phyloP scores from a whole-genome alignment of 2,113 vertebrate genomes.

The Misgurnus anguillicaudatus region DNA sequence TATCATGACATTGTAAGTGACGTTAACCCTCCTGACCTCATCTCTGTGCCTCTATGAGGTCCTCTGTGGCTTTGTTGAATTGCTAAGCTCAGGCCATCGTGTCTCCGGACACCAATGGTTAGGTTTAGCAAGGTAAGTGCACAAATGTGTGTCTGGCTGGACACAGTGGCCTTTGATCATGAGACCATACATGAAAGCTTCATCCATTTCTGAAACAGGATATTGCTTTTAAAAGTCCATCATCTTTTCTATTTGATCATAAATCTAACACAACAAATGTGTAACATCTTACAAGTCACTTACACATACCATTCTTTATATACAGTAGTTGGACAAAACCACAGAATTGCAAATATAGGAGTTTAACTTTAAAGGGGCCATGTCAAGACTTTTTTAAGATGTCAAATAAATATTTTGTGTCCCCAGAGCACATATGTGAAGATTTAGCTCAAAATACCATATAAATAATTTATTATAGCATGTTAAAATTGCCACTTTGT shows the following conservation, averaged over 20 bases:
- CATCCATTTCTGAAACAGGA: neutral
- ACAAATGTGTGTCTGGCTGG: neutral
- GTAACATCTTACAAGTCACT: neutral
- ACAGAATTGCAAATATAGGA: neutral
- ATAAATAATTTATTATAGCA: no score
- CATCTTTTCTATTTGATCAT: neutral
- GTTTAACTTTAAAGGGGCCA: constrained; percentile 1
- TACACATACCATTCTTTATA: neutral
- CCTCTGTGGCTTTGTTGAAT: constrained; percentile 7
- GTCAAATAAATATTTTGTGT: no score
- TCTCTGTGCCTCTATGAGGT: constrained; percentile 2
- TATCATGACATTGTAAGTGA: constrained; percentile 33
- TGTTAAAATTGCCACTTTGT: no score
- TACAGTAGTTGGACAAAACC: neutral
- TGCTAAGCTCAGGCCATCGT: neutral
- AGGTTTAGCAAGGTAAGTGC: constrained; percentile 15
- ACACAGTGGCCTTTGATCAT: neutral
- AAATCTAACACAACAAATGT: neutral
- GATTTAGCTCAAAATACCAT: no score
- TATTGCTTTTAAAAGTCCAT: constrained; percentile 15
- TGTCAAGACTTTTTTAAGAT: no score
- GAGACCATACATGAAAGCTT: no score
- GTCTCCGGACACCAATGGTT: neutral
- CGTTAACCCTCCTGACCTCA: constrained; percentile 46
- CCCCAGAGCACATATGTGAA: no score